Base-by-base conservation (phyloP, 2,113 vertebrate species). In the Perognathus longimembris region DNA sequence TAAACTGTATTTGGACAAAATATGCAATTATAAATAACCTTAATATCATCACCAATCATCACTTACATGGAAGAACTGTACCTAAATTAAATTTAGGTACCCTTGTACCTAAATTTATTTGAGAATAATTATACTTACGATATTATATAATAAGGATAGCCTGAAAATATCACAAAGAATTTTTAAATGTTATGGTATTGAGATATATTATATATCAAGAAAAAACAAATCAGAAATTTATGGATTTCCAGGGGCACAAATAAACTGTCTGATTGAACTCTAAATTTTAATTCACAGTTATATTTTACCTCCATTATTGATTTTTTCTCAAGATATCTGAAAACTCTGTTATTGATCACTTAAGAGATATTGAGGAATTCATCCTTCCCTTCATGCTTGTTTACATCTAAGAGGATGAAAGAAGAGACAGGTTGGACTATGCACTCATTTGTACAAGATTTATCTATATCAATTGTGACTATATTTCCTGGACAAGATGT, bases 21-120 rank as follows among this genome's bases (percentile, higher is more conserved):
- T 57, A 86, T 14, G 36, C 67, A 91, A 89, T 38, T 87, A n/a
- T 89, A 80, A 40, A 34, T 95, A 88, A 86, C 30, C 88, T 8
- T 94, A 66, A 95, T 95, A 18, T 93, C 12, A 76, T 95, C 85
- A 79, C 69, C 69, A 92, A 71, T 38, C 15, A 54, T 83, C 95
- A 57, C 71, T 80, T 83, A n/a, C 17, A 85, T 61, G 61, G 87
- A 94, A 96, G 12, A 38, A 84, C 1, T 75, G 2, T 45, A 7
- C 79, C 2, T 0, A 67, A 57, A n/a, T n/a, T n/a, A n/a, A n/a
- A n/a, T n/a, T n/a, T n/a, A n/a, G n/a, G n/a, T n/a, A n/a, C n/a
- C 42, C 88, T 28, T 36, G 69, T 76, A 96, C 92, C 0, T 73
- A 57, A 71, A 30, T 85, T 71, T 90, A 81, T 85, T 95, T 32